Conservation (phyloP, 2,797 vertebrate species). For the Melanotaenia pygmaea region DNA sequence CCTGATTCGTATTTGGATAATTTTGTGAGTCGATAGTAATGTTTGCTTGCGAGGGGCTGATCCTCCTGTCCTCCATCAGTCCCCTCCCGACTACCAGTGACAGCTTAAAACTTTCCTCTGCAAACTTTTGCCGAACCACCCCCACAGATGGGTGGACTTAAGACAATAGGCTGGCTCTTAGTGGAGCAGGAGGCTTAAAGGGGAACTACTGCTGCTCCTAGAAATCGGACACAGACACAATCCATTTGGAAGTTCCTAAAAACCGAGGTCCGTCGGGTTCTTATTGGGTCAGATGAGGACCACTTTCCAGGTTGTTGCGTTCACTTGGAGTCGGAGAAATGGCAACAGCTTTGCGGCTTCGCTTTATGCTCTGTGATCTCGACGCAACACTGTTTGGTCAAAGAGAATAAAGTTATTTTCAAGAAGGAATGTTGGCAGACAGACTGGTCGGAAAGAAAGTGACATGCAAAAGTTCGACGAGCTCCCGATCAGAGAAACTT, state of each 20-base stretch:
- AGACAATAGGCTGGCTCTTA: slow-evolving; percentile 68
- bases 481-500: not conserved
- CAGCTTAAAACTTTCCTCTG: slow-evolving; percentile 72
- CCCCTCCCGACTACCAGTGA: slow-evolving; percentile 65
- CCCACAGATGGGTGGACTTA: slow-evolving; percentile 81
- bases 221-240: slow-evolving; percentile 37
- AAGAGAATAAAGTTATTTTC: too few species aligned
- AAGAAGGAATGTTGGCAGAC: too few species aligned
- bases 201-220: slow-evolving; percentile 60
- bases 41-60: slow-evolving; percentile 24
- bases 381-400: too few species aligned
- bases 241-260: slow-evolving; percentile 21
- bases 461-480: not conserved
- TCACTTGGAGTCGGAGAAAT: slow-evolving; percentile 30
- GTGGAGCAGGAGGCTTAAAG: slow-evolving; percentile 66
- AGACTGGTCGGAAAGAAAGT: too few species aligned
- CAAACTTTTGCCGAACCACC: slow-evolving; percentile 79
- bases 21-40: slow-evolving; percentile 17
- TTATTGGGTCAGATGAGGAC: slow-evolving; percentile 59
- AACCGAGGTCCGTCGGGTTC: slow-evolving; percentile 43
- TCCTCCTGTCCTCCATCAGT: slow-evolving; percentile 69
- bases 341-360: not conserved
- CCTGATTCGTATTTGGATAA: slow-evolving; percentile 5
- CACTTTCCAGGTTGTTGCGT: slow-evolving; percentile 10
- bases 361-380: not conserved